phyloP scores from a whole-genome alignment of 2,113 vertebrate species.

The Eolophus roseicapilla region DNA sequence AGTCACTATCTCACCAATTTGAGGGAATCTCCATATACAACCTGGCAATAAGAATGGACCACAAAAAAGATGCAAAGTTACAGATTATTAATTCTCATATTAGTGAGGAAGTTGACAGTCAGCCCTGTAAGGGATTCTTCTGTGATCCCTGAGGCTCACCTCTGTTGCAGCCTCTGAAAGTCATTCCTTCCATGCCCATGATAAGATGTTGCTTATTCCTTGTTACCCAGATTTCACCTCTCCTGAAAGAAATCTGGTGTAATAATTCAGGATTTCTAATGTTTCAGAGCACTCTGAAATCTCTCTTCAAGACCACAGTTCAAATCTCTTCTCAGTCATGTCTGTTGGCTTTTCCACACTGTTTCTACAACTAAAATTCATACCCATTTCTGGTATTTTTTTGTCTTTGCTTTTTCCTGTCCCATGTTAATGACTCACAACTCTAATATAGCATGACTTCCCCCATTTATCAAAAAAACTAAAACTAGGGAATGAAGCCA shows the following conservation, averaged over 20 bases:
- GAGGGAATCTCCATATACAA: not conserved
- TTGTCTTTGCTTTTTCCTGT: not conserved
- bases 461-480: not conserved
- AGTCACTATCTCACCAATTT: not conserved
- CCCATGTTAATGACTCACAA: not conserved
- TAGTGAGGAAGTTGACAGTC: rapidly evolving
- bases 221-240: not conserved
- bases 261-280: not conserved
- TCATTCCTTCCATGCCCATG: not conserved
- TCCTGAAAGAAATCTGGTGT: not conserved
- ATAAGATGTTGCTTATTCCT: not conserved
- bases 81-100: not conserved
- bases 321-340: not conserved
- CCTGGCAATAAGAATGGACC: not conserved
- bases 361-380: not conserved
- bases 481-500: not conserved
- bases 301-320: not conserved
- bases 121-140: not conserved
- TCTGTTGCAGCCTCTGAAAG: not conserved
- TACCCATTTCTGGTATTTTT: not conserved
- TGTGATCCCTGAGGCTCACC: not conserved
- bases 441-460: not conserved
- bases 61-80: not conserved
- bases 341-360: not conserved
- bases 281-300: not conserved